Percentiles rank a stretch among this genome's conserved stretches.
These are phyloP conservation scores for Semotilus atromaculatus DNA, from an alignment of 2,797 vertebrate species.

Conservation along the genomic window DNA sequence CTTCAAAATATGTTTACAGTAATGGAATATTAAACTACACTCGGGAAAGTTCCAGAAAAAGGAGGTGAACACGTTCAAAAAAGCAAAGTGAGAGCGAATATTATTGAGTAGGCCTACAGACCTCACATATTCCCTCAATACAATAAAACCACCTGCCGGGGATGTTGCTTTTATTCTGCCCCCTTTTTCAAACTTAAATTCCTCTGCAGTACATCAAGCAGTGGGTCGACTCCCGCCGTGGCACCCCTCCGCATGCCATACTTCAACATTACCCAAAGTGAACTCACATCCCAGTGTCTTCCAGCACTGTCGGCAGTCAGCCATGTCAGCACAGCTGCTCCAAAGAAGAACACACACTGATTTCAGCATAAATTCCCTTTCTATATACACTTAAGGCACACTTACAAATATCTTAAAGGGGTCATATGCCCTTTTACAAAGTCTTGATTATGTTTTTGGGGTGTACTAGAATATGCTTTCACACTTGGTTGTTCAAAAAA, in stretches of 20 bases:
- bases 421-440: no score
- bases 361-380: not conserved
- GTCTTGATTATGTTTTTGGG: no score
- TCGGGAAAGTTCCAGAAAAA: conserved; percentile 29
- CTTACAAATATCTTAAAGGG: not conserved
- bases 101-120: not conserved
- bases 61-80: conserved; percentile 46
- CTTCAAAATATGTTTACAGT: conserved; percentile 38
- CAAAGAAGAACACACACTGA: conserved; percentile 20
- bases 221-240: not conserved
- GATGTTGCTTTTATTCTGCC: conserved; percentile 49
- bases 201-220: conserved; percentile 57
- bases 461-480: no score
- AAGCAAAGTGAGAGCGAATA: conserved; percentile 9
- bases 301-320: conserved; percentile 23
- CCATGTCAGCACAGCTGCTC: conserved; percentile 28
- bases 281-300: conserved; percentile 26
- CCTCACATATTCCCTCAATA: conserved; percentile 47
- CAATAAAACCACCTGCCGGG: conserved; percentile 58
- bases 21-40: conserved; percentile 22
- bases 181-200: conserved; percentile 56
- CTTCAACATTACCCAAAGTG: conserved; percentile 20
- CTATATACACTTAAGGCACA: not conserved
- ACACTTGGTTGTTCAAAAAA: no score
- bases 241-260: conserved; percentile 33